These are phyloP conservation scores for Theodoxus fluviatilis DNA, from an alignment of 2,888 invertebrate species.

Conservation along the genomic window DNA sequence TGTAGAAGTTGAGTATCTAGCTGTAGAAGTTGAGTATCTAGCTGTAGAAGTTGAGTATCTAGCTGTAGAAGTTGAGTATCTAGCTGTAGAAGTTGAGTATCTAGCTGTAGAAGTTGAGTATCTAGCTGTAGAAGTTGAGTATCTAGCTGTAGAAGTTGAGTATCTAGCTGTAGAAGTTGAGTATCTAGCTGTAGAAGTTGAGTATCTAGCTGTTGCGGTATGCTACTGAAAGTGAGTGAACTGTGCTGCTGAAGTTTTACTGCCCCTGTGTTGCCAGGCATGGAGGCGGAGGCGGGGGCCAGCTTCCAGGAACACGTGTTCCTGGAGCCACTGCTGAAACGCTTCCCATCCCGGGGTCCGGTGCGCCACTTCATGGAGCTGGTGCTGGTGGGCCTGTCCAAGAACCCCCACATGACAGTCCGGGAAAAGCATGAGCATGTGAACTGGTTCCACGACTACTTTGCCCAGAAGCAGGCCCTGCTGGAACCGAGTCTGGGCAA, in stretches of 20 bases:
- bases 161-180: no score
- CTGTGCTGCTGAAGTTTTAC: neutral
- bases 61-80: no score
- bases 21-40: no score
- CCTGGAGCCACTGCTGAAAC: constrained; percentile 82
- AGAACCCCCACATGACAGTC: constrained; percentile 89
- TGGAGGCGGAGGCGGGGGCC: constrained; percentile 69
- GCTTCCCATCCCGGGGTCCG: constrained; percentile 87
- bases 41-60: no score
- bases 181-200: no score
- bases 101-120: no score
- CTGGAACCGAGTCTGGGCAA: constrained; percentile 67
- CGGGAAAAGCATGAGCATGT: constrained; percentile 88
- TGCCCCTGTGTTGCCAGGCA: constrained; percentile 48
- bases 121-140: no score
- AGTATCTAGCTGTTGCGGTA: no score
- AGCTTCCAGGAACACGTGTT: constrained; percentile 95
- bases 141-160: no score
- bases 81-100: no score
- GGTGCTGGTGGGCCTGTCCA: constrained; percentile 89
- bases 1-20: no score
- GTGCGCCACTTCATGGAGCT: constrained; percentile 97
- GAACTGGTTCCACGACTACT: constrained; percentile 89
- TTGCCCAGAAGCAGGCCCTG: constrained; percentile 73
- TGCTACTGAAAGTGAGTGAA: no score